phyloP scores from a whole-genome alignment of 2,888 invertebrate species.

The Pegoplata infirma region DNA sequence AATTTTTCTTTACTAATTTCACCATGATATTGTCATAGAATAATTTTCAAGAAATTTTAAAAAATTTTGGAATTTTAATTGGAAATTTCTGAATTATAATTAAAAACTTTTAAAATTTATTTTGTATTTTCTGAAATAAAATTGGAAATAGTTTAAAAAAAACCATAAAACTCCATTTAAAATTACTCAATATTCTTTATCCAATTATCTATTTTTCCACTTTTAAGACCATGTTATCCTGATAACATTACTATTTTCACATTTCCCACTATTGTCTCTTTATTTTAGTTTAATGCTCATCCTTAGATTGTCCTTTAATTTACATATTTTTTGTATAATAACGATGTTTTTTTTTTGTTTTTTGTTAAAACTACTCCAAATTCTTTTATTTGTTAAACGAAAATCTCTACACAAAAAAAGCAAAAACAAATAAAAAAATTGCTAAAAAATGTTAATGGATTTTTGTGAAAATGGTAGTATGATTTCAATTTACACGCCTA shows the following conservation, averaged over 20 bases:
- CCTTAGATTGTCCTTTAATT: constrained; percentile 42
- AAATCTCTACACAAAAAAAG: constrained; percentile 4
- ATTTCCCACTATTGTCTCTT: constrained; percentile 2
- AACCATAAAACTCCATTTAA: too few species aligned
- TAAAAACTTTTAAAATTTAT: too few species aligned
- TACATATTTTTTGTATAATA: constrained; percentile 53
- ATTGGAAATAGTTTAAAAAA: too few species aligned
- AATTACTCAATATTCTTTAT: too few species aligned
- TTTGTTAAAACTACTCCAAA: background rate
- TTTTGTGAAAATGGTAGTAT: constrained; percentile 29
- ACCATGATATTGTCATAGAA: too few species aligned
- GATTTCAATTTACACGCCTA: constrained; percentile 54
- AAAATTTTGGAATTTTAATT: too few species aligned
- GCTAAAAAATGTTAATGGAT: constrained; percentile 37
- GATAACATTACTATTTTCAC: background rate
- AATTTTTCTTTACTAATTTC: too few species aligned
- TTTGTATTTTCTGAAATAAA: too few species aligned
- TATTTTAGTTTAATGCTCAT: constrained; percentile 8
- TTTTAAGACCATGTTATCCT: background rate
- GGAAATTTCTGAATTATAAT: too few species aligned
- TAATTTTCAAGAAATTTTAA: too few species aligned
- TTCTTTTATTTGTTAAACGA: background rate
- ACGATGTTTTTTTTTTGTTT: constrained; percentile 13
- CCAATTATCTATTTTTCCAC: too few species aligned
- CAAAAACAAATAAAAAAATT: constrained; percentile 21